Percentiles rank a stretch among this genome's conserved stretches.
These are phyloP conservation scores for Synergus japonicus DNA, from an alignment of 2,888 invertebrate species.

Conservation along the genomic window DNA sequence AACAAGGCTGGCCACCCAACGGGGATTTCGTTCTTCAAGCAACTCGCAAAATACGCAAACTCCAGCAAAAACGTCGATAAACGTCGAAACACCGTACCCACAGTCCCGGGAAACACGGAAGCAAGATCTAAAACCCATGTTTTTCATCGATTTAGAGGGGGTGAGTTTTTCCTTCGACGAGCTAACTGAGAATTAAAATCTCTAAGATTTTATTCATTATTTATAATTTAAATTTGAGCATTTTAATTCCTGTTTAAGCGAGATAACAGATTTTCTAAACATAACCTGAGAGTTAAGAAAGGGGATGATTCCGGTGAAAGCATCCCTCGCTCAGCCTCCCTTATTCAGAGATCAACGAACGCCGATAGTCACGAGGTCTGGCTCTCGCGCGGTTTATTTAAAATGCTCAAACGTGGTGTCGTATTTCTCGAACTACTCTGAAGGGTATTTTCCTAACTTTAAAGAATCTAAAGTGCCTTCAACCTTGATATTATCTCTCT, in stretches of 20 bases:
- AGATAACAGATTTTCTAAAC: conserved; percentile 52
- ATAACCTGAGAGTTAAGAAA: conserved; percentile 47
- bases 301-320: conserved; percentile 51
- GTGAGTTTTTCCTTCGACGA: conserved; percentile 1
- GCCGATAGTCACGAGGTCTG: conserved; percentile 61
- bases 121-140: conserved; percentile 28
- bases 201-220: not conserved
- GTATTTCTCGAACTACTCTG: conserved; percentile 45
- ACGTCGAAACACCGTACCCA: conserved; percentile 52
- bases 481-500: conserved; percentile 1
- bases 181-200: not conserved
- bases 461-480: not conserved
- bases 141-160: conserved; percentile 2
- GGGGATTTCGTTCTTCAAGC: conserved; percentile 58
- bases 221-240: not conserved
- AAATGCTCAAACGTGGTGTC: conserved; percentile 56
- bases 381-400: conserved; percentile 58
- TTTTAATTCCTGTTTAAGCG: not conserved
- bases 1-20: not conserved
- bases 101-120: conserved; percentile 48
- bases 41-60: conserved; percentile 70
- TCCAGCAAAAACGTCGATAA: conserved; percentile 74
- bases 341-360: conserved; percentile 47
- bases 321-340: conserved; percentile 44
- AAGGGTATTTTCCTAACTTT: conserved; percentile 4